Evolutionary conservation across 2,888 invertebrate species (phyloP).

Genomic region (Hedya salicella): DNA sequence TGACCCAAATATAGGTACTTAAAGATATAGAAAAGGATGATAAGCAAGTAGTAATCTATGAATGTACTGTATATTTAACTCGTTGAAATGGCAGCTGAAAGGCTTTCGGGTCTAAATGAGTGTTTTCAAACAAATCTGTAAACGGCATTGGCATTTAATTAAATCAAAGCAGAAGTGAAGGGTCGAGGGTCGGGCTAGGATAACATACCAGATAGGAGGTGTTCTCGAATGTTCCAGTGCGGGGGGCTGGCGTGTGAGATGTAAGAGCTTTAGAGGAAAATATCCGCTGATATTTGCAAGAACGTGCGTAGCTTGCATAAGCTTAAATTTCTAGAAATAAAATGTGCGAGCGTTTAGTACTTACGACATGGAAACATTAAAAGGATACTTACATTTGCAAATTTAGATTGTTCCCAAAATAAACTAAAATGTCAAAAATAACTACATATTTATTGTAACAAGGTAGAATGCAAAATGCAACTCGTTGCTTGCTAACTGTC

Average conservation of each 20-base stretch:
- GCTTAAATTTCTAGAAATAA: too few relatives aligned
- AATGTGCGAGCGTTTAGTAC: too few relatives aligned
- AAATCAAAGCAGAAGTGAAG: neutral
- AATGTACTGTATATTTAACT: neutral
- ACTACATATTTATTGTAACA: too few relatives aligned
- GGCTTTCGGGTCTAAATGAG: neutral
- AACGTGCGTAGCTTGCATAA: too few relatives aligned
- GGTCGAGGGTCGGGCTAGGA: neutral
- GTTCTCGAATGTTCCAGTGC: neutral
- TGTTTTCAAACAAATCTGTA: constrained; percentile 1
- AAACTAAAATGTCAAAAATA: too few relatives aligned
- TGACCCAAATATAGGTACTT: too few relatives aligned
- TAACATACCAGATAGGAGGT: neutral
- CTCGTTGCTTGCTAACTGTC: too few relatives aligned
- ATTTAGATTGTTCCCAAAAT: too few relatives aligned
- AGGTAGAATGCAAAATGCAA: too few relatives aligned
- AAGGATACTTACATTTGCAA: too few relatives aligned
- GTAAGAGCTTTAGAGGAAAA: neutral
- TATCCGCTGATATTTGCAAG: neutral
- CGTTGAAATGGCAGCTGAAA: neutral
- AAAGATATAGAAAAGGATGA: too few relatives aligned
- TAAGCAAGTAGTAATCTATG: neutral
- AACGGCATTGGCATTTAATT: neutral
- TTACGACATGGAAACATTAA: too few relatives aligned
- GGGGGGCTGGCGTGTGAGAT: neutral